These are phyloP conservation scores for Catharus minimus DNA, from an alignment of 2,113 vertebrate species.

Conservation along the genomic window DNA sequence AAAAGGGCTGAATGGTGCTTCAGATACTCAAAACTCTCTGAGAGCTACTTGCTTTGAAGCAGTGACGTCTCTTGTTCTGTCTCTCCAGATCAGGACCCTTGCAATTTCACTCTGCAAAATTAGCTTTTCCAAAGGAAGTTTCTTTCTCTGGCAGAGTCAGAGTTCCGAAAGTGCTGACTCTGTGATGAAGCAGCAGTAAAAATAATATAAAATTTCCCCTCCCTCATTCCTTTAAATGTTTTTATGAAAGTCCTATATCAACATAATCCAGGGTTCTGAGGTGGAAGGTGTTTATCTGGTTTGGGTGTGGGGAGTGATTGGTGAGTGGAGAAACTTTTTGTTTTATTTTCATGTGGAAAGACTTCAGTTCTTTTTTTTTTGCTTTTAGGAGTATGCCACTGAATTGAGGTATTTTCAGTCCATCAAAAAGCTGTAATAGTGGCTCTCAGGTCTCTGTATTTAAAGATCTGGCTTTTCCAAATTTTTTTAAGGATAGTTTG, in stretches of 20 bases:
- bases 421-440: neutral
- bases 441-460: neutral
- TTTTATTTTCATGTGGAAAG: neutral
- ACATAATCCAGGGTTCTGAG: neutral
- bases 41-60: neutral
- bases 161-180: conserved; percentile 23
- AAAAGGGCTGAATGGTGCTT: neutral
- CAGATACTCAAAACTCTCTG: neutral
- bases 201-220: conserved; percentile 3
- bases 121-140: conserved; percentile 40
- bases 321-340: neutral
- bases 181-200: conserved; percentile 35
- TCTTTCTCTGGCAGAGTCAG: neutral
- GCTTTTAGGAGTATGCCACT: neutral
- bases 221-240: conserved; percentile 22
- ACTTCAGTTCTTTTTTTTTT: neutral
- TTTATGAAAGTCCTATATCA: conserved; percentile 10
- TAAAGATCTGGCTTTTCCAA: neutral
- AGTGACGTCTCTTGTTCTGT: neutral
- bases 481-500: neutral
- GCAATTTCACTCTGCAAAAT: conserved; percentile 25
- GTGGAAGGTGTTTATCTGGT: conserved; percentile 44
- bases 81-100: neutral
- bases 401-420: neutral
- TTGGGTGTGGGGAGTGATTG: conserved; percentile 26